Conservation (phyloP, 1,140 invertebrate genomes). For the Metaphire vulgaris region DNA sequence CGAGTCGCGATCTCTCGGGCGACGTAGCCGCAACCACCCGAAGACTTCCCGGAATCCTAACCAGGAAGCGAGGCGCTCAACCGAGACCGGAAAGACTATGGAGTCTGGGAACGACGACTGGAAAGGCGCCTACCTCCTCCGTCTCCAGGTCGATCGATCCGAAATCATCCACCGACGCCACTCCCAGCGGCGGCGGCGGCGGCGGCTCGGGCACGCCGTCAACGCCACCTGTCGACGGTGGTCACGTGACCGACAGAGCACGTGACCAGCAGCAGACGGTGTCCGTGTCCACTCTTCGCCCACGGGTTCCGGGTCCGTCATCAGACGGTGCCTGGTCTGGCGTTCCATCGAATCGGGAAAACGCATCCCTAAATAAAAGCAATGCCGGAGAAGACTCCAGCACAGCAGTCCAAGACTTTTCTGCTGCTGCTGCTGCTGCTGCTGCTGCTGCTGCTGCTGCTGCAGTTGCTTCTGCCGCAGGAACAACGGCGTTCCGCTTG, state of each 20-base stretch:
- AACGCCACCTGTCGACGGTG: too few relatives aligned
- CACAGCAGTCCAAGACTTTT: not conserved
- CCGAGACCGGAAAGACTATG: not conserved
- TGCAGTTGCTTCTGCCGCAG: not conserved
- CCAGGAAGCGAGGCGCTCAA: not conserved
- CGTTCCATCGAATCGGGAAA: not conserved
- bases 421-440: not conserved
- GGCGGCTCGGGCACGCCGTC: too few relatives aligned
- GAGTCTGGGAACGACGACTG: too few relatives aligned
- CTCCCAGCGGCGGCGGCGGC: too few relatives aligned
- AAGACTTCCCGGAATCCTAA: not conserved
- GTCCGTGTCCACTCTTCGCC: too few relatives aligned
- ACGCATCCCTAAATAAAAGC: too few relatives aligned
- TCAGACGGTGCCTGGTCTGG: not conserved
- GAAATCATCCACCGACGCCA: too few relatives aligned
- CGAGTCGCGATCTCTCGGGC: too few relatives aligned
- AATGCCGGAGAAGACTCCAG: not conserved
- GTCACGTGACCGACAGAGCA: too few relatives aligned
- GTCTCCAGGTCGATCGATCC: too few relatives aligned
- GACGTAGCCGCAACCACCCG: not conserved
- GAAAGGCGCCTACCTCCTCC: too few relatives aligned
- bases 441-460: not conserved
- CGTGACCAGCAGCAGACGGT: too few relatives aligned
- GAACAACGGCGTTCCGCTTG: not conserved
- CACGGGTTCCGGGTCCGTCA: not conserved